Percentiles rank a stretch among this genome's conserved stretches.
Conservation (phyloP, 1,140 invertebrate species). For the Zophobas atratus region DNA sequence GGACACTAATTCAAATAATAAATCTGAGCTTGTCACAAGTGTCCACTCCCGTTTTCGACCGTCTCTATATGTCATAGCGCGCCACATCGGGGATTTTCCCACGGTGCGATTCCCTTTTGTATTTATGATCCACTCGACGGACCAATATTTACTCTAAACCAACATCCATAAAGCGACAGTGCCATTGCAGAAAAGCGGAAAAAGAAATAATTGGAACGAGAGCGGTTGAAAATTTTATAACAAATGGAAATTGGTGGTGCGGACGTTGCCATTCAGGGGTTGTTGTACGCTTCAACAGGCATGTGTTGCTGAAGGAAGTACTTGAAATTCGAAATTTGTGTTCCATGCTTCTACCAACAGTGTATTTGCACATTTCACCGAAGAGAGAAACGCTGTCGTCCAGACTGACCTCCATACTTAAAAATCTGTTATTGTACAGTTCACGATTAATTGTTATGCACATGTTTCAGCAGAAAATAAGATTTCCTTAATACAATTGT, state of each 20-base stretch:
- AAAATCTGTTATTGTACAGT: too few species aligned
- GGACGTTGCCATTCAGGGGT: neutral
- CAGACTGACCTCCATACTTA: too few species aligned
- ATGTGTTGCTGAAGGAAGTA: too few species aligned
- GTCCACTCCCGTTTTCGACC: slow-evolving; percentile 29
- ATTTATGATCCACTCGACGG: slow-evolving; percentile 24
- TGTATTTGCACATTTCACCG: too few species aligned
- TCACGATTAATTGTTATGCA: too few species aligned
- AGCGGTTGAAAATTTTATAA: neutral
- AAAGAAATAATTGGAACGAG: neutral
- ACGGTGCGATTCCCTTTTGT: slow-evolving; percentile 14
- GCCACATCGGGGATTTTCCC: slow-evolving; percentile 12
- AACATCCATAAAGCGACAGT: slow-evolving; percentile 3
- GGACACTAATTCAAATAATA: slow-evolving; percentile 48
- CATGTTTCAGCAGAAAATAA: too few species aligned
- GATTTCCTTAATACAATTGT: too few species aligned
- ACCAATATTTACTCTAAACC: slow-evolving; percentile 14
- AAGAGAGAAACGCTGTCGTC: too few species aligned
- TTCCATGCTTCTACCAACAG: too few species aligned
- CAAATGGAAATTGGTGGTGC: neutral
- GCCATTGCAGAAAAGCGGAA: neutral
- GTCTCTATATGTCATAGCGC: slow-evolving; percentile 14
- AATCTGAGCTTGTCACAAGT: slow-evolving; percentile 44
- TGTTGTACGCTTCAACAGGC: too few species aligned
- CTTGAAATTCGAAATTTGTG: too few species aligned